Conservation (phyloP, 2,113 vertebrate species). For the Siphamia tubifer region DNA sequence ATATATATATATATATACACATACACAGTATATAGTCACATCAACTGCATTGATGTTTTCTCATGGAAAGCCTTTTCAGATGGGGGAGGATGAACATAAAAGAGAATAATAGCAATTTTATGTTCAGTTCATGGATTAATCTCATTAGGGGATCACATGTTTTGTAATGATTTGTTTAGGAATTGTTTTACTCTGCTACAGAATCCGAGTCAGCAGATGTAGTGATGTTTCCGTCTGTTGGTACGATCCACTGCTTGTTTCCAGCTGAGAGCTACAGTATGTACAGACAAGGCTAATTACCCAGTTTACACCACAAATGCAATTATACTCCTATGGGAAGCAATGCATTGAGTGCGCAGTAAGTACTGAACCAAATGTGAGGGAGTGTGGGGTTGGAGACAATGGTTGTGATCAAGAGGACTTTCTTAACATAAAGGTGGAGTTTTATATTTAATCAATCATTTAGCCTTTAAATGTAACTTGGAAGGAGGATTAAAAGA, state of each 20-base stretch:
- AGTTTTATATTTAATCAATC: conserved; percentile 29
- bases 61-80: not conserved
- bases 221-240: conserved; percentile 20
- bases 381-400: not conserved
- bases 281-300: conserved; percentile 63
- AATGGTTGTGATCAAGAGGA: not conserved
- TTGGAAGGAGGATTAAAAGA: conserved; percentile 7
- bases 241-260: conserved; percentile 12
- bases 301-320: conserved; percentile 60
- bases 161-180: conserved; percentile 48
- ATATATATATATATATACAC: no score
- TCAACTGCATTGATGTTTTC: no score
- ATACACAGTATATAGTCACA: no score
- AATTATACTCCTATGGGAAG: conserved; percentile 61
- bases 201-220: conserved; percentile 44
- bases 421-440: not conserved
- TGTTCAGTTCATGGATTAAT: conserved; percentile 29
- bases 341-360: conserved; percentile 13
- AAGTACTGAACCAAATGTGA: not conserved
- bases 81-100: not conserved
- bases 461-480: conserved; percentile 1
- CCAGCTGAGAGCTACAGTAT: conserved; percentile 65
- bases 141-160: conserved; percentile 28
- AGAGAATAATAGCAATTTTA: not conserved
- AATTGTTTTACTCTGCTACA: conserved; percentile 10